These are phyloP conservation scores for Pseudorectes ferrugineus DNA, from an alignment of 2,113 vertebrate genomes.

Conservation along the genomic window DNA sequence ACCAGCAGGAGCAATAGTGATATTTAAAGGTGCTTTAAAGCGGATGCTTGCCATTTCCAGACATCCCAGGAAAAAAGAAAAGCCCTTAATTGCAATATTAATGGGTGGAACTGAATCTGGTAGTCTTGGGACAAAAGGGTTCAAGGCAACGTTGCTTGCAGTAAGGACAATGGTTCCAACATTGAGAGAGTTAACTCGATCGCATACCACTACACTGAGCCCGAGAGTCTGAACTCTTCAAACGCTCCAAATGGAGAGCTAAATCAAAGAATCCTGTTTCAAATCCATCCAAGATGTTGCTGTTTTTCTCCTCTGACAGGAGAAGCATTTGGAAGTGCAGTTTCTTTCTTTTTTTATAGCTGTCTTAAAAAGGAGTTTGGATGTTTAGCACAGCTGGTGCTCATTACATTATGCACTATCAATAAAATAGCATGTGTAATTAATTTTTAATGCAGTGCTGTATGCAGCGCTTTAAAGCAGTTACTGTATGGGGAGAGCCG, in stretches of 20 bases:
- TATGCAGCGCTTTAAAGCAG: constrained; percentile 80
- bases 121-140: constrained; percentile 33
- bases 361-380: constrained; percentile 88
- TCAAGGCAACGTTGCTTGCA: background rate
- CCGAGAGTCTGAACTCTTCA: constrained; percentile 67
- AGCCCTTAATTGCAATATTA: background rate
- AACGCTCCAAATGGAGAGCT: constrained; percentile 71
- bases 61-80: background rate
- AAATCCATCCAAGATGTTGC: constrained; percentile 81
- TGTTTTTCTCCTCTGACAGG: constrained; percentile 77
- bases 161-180: constrained; percentile 24
- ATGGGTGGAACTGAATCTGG: background rate
- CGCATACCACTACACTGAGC: constrained; percentile 38
- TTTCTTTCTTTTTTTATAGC: constrained; percentile 85
- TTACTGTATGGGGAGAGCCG: constrained; percentile 69
- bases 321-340: constrained; percentile 80
- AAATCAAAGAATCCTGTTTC: constrained; percentile 82
- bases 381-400: constrained; percentile 89
- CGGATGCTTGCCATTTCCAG: constrained; percentile 33
- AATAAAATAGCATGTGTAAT: constrained; percentile 94
- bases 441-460: constrained; percentile 88
- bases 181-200: constrained; percentile 62
- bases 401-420: constrained; percentile 90
- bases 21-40: constrained; percentile 59
- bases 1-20: background rate